Evolutionary conservation across 2,888 invertebrate species (phyloP), one percentile per base, ranked within the genome.

Genomic region (Carpatolechia fugitivella): DNA sequence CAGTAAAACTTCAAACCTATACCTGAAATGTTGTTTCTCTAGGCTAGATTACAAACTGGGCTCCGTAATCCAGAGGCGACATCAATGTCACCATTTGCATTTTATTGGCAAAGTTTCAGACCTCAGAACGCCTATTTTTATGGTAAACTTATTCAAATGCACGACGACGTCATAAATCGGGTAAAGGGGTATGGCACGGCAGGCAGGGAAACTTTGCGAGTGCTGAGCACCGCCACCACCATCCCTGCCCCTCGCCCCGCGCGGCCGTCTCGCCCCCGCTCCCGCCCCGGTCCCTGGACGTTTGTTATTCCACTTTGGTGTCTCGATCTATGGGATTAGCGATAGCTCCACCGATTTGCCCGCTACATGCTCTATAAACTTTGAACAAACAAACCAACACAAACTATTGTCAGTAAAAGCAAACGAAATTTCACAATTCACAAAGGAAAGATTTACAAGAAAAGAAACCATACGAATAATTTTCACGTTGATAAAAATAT

Each of bases 121-220:
- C 79, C 84, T 67, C 83, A 77, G 72, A 76, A 82, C 74, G 85
- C 84, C 83, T 84, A 87, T 88, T 89, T 89, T 88, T 88, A 86
- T 84, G 84, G 78, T 80, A 84, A 88, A 83, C 80, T 86, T 88
- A 89, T 89, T 89, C 86, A 86, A 87, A 88, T 86, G 81, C 82
- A 82, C 80, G 82, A 65, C 72, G 74, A 75, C 70, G 78, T 83
- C 85, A 86, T 89, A 89, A 89, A 87, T 89, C 78, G 76, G 70
- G 70, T 65, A 78, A 87, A 84, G 84, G 85, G 85, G 84, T 85
- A 74, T 75, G 77, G 78, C 74, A 78, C 79, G 78, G 78, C 78
- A 77, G 76, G 77, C 78, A 72, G 70, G 70, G 70, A 65, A 74
- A 82, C 76, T 72, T 71, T 69, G 71, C 64, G 72, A 73, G 81